Evolutionary conservation across 2,113 vertebrate genomes (phyloP), one percentile per base, ranked within the genome.

Genomic region (Hippoglossus stenolepis): DNA sequence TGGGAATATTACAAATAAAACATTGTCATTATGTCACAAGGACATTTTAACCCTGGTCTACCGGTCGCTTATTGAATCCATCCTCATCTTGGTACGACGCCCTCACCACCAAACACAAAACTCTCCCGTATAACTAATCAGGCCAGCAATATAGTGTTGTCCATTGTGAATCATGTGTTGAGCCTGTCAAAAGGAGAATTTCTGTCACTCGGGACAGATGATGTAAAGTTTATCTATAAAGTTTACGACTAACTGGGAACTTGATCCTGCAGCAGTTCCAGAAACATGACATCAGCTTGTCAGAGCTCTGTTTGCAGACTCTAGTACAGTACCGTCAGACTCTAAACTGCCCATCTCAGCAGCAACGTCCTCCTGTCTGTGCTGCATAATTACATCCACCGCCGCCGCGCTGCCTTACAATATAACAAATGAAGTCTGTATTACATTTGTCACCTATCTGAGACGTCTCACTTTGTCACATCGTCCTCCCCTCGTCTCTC

Each of bases 391-490:
- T 65, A 60, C 75, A 79, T 80, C 69, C 76, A 67, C 58, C 53
- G 56, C 66, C 70, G 59, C 80, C 21, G 35, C 28, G 5, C 57
- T 20, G 60, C 67, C 69, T 62, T 45, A 64, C 73, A 82, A 54
- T 86, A 23, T 63, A 80, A 79, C 75, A 80, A 82, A 84, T 84
- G 69, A 77, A 88, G 83, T 63, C 80, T 45, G 73, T 76, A 65
- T 85, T 80, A 73, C 83, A 84, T 85, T 77, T 88, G 84, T 90
- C 82, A 91, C 62, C 79, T 83, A 82, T 83, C 67, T 59, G 40
- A 82, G 88, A 91, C 45, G 73, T 85, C 91, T 91, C 79, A 87
- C 83, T 89, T 81, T 78, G 83, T 78, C 83, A 83, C 76, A 67
- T 92, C 89, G 86, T 84, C 81, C 68, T 17, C 77, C 23, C 85